Conservation (phyloP, 2,888 invertebrate genomes). For the Agriopis aurantiaria region DNA sequence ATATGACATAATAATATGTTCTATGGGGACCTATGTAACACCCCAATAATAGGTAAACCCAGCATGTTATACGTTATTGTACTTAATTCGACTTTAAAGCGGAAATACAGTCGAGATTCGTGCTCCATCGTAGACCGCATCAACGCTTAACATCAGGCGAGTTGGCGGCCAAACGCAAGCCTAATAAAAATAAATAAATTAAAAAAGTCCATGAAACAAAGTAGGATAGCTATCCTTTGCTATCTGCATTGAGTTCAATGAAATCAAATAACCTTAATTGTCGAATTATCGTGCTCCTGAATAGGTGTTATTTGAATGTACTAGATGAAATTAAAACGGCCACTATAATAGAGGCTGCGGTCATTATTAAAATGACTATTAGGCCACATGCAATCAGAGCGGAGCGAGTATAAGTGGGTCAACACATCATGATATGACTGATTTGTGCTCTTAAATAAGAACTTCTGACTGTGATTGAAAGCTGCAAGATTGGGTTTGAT, state of each 20-base stretch:
- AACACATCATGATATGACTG: conserved; percentile 48
- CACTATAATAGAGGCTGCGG: conserved; percentile 29
- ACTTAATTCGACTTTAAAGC: too few relatives aligned
- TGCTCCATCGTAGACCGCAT: too few relatives aligned
- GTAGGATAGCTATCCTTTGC: background rate
- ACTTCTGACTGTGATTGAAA: conserved; percentile 34
- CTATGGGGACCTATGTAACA: too few relatives aligned
- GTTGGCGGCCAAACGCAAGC: too few relatives aligned
- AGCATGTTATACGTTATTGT: too few relatives aligned
- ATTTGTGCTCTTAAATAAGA: conserved; percentile 44
- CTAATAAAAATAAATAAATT: too few relatives aligned
- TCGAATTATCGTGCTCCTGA: conserved; percentile 18
- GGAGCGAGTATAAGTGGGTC: conserved; percentile 54
- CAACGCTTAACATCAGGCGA: too few relatives aligned
- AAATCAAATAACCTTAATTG: conserved; percentile 22
- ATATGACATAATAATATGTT: too few relatives aligned
- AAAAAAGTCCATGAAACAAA: background rate
- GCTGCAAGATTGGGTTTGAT: conserved; percentile 26
- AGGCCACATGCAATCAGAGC: conserved; percentile 47
- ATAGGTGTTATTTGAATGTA: conserved; percentile 20
- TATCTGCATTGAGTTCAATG: conserved; percentile 10
- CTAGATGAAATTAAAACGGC: conserved; percentile 30
- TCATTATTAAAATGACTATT: conserved; percentile 32
- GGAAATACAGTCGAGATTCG: too few relatives aligned
- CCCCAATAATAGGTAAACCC: too few relatives aligned